Conservation (phyloP, 1,140 invertebrate species). For the Temnothorax nylanderi region DNA sequence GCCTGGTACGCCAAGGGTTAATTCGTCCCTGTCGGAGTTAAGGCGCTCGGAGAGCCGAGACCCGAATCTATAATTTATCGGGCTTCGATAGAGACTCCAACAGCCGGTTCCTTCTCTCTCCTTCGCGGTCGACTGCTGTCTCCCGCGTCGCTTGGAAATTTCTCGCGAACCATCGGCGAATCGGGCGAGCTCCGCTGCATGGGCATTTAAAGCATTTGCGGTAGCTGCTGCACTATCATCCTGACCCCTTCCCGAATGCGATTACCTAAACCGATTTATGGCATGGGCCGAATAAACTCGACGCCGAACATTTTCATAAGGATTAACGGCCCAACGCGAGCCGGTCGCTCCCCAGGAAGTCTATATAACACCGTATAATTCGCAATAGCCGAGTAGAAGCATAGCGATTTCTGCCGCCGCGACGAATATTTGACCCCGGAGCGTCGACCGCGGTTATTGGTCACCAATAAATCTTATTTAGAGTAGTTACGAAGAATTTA, state of each 20-base stretch:
- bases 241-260: conserved; percentile 42
- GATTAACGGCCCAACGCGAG: conserved; percentile 43
- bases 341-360: background rate
- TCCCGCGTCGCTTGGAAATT: conserved; percentile 51
- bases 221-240: conserved; percentile 48
- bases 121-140: conserved; percentile 39
- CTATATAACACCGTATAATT: conserved; percentile 43
- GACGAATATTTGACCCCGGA: conserved; percentile 17
- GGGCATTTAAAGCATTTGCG: conserved; percentile 63
- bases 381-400: conserved; percentile 42
- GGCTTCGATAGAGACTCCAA: conserved; percentile 31
- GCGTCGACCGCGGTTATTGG: background rate
- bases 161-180: conserved; percentile 60
- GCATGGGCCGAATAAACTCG: conserved; percentile 53
- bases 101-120: background rate
- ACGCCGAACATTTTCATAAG: conserved; percentile 59
- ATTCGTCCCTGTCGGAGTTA: conserved; percentile 45
- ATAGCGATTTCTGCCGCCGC: background rate
- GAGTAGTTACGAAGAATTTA: conserved; percentile 18
- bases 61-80: conserved; percentile 65
- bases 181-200: conserved; percentile 19
- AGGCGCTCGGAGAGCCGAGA: conserved; percentile 45
- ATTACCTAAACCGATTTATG: conserved; percentile 67
- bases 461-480: conserved; percentile 14
- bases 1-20: conserved; percentile 22